These are phyloP conservation scores for Diplolepis rosae DNA, from an alignment of 2,888 invertebrate species.

Conservation along the genomic window DNA sequence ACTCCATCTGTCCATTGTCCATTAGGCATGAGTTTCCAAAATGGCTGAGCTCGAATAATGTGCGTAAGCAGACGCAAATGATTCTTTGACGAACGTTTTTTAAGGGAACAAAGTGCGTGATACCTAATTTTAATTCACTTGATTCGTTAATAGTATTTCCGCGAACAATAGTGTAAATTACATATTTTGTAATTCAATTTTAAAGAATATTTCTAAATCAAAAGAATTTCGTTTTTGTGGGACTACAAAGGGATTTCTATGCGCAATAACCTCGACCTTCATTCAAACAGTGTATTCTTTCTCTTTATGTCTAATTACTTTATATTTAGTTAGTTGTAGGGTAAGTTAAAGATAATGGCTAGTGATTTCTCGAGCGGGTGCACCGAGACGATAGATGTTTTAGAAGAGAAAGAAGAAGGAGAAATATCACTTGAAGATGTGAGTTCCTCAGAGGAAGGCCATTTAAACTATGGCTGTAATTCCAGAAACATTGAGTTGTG, in stretches of 20 bases:
- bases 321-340: constrained; percentile 33
- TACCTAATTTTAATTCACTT: background rate
- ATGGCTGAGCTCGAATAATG: too few relatives aligned
- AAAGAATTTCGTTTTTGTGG: background rate
- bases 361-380: constrained; percentile 68
- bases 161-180: background rate
- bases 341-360: constrained; percentile 64
- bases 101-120: background rate
- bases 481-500: constrained; percentile 51
- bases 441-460: constrained; percentile 70
- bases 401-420: constrained; percentile 69
- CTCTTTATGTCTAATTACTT: background rate
- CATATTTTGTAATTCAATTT: background rate
- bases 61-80: too few relatives aligned
- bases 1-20: too few relatives aligned
- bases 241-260: background rate
- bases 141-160: background rate
- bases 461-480: constrained; percentile 54
- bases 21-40: too few relatives aligned
- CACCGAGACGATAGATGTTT: constrained; percentile 61
- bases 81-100: background rate
- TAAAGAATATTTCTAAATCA: background rate
- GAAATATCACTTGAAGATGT: constrained; percentile 71
- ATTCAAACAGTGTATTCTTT: background rate
- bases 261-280: constrained; percentile 14